Conservation (phyloP, 2,113 vertebrate species). For the Ornithorhynchus anatinus region DNA sequence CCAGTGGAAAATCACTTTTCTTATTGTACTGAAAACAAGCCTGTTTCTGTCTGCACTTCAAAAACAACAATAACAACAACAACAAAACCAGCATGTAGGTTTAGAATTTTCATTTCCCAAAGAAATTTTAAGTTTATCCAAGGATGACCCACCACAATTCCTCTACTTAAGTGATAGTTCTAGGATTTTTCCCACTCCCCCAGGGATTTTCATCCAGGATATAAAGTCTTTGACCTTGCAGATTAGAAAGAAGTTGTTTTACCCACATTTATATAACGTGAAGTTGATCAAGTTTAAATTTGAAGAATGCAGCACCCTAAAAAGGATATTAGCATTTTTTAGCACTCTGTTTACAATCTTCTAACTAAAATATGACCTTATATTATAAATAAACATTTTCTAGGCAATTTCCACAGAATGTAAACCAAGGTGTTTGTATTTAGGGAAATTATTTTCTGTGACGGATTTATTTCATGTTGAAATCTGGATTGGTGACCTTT, state of each 20-base stretch:
- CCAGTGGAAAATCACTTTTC: too few species aligned
- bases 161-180: too few species aligned
- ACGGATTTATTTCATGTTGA: slow-evolving; percentile 23
- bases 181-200: too few species aligned
- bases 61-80: too few species aligned
- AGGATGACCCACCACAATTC: too few species aligned
- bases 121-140: too few species aligned
- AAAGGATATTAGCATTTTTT: slow-evolving; percentile 1
- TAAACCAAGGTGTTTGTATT: slow-evolving; percentile 29
- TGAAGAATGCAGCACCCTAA: slow-evolving; percentile 54
- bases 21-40: too few species aligned
- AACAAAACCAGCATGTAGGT: too few species aligned
- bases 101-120: too few species aligned
- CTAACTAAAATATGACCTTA: slow-evolving; percentile 46
- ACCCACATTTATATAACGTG: slow-evolving; percentile 39
- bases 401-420: slow-evolving; percentile 29
- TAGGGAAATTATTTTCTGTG: slow-evolving; percentile 45
- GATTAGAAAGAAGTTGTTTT: slow-evolving; percentile 21
- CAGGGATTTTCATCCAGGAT: slow-evolving; percentile 12
- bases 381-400: slow-evolving; percentile 37
- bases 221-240: slow-evolving; percentile 4
- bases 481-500: slow-evolving; percentile 9
- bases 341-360: slow-evolving; percentile 51
- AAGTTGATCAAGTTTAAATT: slow-evolving; percentile 19
- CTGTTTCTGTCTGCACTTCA: too few species aligned